Base-by-base conservation (phyloP, 64 coral and sea anemone genomes). In the Dendrophyllia cribrosa region DNA sequence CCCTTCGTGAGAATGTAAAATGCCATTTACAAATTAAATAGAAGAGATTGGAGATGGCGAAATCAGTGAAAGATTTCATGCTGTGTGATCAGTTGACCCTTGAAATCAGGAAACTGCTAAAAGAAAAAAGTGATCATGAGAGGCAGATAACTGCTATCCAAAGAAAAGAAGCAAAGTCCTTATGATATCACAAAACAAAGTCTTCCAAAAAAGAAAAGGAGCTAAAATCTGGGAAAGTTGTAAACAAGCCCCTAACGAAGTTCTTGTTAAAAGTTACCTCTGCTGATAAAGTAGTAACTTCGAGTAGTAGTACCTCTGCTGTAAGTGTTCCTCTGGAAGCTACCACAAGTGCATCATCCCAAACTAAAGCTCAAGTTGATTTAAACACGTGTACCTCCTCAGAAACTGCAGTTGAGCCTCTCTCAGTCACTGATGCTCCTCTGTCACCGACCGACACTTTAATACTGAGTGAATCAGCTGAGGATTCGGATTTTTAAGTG, bases 1-100 rank as follows among this genome's bases (percentile, higher is more conserved):
- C 55, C 25, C 22, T 82, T 11, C 15, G 60, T 22, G 78, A 82
- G 61, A 82, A 82, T 82, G 78, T 82, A 17, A 63, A 82, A 82
- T n/a, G 61, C 61, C 53, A 82, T 61, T 43, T 82, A 13, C 55
- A 63, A 82, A 60, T 82, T 58, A 82, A 82, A 43, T 53, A 82
- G 56, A 82, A 61, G 78, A 82, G 52, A 49, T 26, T 82, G 26
- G 78, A 82, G 61, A 82, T 61, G 52, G 78, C 78, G 55, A 82
- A 82, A 59, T 60, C 78, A 43, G 78, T 82, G 45, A 58, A 82
- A 60, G 78, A 82, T 82, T 82, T 52, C 58, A 82, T 61, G 56
- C 61, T 43, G 34, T 82, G 78, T 82, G 78, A 82, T 62, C 78
- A 82, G 61, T 17, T 61, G 26, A 59, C 78, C 43, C 24, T 49